A percentile compares a stretch with the other conserved stretches of the same genome.
Evolutionary conservation across 1,140 invertebrate genomes (phyloP).

Genomic region (Neocloeon triangulifer): DNA sequence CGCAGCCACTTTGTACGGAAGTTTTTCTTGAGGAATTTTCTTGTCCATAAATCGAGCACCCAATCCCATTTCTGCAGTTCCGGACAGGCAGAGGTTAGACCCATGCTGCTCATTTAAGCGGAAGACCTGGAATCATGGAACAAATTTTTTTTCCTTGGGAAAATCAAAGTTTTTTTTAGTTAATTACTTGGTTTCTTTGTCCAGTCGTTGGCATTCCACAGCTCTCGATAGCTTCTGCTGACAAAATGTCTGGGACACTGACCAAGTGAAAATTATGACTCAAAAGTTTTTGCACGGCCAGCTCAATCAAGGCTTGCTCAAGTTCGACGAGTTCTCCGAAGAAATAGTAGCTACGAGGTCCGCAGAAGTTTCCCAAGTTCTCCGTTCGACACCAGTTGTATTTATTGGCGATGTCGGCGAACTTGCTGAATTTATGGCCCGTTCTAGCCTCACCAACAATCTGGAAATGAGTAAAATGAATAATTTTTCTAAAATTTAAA

Average conservation of each 20-base stretch:
- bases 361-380: slow-evolving; percentile 48
- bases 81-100: slow-evolving; percentile 56
- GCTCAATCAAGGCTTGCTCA: slow-evolving; percentile 63
- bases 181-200: slow-evolving; percentile 57
- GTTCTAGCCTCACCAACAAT: no score
- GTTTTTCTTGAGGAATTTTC: slow-evolving; percentile 21
- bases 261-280: slow-evolving; percentile 52
- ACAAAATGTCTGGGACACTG: slow-evolving; percentile 77
- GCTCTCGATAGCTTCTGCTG: slow-evolving; percentile 48
- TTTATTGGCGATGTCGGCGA: slow-evolving; percentile 10
- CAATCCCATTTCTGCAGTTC: slow-evolving; percentile 87
- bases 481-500: no score
- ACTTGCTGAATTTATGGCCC: no score
- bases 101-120: slow-evolving; percentile 29
- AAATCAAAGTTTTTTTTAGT: no score
- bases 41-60: slow-evolving; percentile 45
- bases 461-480: slow-evolving; percentile 13
- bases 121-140: slow-evolving; percentile 25
- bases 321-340: slow-evolving; percentile 54
- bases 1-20: slow-evolving; percentile 62
- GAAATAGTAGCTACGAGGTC: slow-evolving; percentile 57
- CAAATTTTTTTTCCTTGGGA: no score
- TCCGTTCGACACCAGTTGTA: slow-evolving; percentile 28
- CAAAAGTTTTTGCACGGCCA: slow-evolving; percentile 37
- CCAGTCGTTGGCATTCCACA: slow-evolving; percentile 69